phyloP scores from a whole-genome alignment of 2,888 invertebrate genomes.

The Drosophila koepferae region DNA sequence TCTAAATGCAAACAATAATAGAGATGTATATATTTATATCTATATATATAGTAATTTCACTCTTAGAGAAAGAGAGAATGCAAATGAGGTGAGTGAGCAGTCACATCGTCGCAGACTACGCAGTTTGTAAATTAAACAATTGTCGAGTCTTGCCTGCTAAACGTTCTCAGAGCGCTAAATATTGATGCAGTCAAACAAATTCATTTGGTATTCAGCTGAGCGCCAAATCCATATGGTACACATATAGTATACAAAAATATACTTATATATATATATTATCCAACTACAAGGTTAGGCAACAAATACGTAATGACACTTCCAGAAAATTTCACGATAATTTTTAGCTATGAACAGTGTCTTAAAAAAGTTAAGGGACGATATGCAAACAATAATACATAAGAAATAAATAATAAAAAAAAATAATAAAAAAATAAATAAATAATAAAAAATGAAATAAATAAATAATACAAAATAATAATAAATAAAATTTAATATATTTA shows the following conservation, averaged over 20 bases:
- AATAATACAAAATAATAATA: no score
- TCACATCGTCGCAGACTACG: constrained; percentile 11
- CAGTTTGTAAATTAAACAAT: constrained; percentile 41
- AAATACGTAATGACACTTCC: constrained; percentile 17
- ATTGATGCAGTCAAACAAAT: constrained; percentile 51
- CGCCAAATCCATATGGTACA: not conserved
- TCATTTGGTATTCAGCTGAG: constrained; percentile 39
- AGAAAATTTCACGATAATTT: not conserved
- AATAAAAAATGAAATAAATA: no score
- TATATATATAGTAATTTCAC: not conserved
- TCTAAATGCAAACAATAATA: constrained; percentile 9
- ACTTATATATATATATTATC: not conserved
- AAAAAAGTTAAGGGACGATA: not conserved
- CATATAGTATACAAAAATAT: constrained; percentile 11
- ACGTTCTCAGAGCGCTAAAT: constrained; percentile 44
- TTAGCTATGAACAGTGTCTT: not conserved
- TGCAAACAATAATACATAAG: not conserved
- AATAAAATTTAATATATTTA: no score
- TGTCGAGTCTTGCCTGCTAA: constrained; percentile 12
- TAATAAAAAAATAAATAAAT: no score
- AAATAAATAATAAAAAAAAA: not conserved
- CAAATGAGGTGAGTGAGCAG: constrained; percentile 39
- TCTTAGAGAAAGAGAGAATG: constrained; percentile 24
- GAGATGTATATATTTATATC: constrained; percentile 1
- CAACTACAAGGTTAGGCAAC: constrained; percentile 10